Evolutionary conservation across 2,797 vertebrate species (phyloP).

Genomic region (Sibirionetta formosa): DNA sequence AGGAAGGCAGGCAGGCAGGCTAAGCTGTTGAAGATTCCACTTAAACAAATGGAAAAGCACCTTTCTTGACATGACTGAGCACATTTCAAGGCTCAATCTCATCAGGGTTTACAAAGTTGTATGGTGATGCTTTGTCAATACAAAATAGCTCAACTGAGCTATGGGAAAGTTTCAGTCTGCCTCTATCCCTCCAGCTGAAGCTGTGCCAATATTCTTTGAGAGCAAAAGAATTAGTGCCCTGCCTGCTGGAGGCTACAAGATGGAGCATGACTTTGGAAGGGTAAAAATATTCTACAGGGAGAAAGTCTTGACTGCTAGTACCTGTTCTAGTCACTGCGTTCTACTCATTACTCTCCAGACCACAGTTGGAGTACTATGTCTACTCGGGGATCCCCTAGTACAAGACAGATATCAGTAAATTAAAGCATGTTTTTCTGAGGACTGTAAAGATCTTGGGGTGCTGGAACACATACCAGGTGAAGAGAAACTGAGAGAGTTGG

Average conservation of each 20-base stretch:
- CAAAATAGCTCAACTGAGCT: neutral
- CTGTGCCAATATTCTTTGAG: neutral
- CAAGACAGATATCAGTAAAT: neutral
- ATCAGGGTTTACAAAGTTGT: neutral
- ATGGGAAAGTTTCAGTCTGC: neutral
- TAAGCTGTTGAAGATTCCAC: neutral
- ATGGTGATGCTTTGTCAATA: neutral
- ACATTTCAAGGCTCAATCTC: neutral
- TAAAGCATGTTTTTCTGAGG: fast-evolving
- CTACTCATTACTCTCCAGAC: neutral
- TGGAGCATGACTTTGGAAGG: neutral
- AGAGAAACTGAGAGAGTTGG: neutral
- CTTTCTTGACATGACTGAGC: neutral
- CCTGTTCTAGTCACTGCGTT: neutral
- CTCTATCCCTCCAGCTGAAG: neutral
- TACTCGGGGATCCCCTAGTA: neutral
- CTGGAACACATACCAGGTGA: neutral
- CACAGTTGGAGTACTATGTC: neutral
- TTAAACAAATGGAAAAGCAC: neutral
- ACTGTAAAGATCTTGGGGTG: neutral
- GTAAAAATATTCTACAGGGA: neutral
- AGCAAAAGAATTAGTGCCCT: fast-evolving
- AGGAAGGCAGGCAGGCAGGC: neutral
- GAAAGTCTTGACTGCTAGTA: neutral
- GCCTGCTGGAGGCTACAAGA: neutral